Base-by-base conservation (phyloP, 2,113 vertebrate species). In the Steatornis caripensis region DNA sequence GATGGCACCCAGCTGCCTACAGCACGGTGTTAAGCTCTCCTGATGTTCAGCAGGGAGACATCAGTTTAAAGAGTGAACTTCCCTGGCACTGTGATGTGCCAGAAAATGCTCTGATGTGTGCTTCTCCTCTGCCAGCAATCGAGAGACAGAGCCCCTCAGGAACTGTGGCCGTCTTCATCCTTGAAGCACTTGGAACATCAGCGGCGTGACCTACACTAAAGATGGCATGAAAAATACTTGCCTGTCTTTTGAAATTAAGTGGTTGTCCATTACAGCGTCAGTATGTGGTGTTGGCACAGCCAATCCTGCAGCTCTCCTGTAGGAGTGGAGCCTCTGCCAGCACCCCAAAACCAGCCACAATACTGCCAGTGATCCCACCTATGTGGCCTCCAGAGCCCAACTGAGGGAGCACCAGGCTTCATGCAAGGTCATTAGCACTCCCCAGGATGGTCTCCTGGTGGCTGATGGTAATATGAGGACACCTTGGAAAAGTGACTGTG, bases 311-410 rank as follows among this genome's bases (percentile, higher is more conserved):
- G 2, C n/a, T 90, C 9, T 15, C 9, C 11, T 6, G n/a, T 34
- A 66, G 48, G 66, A 88, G 5, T 2, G 9, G 26, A 74, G 21
- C 30, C 32, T 81, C 23, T 26, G 45, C 27, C 1, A 10, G 20
- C 66, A 27, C 14, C 80, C 45, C 9, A 9, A 76, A 43, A 53
- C 20, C 65, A 41, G 37, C 37, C 54, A 29, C 36, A 12, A 10
- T 0, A 1, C 48, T 62, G 11, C 53, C 41, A 55, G 41, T 1
- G 2, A 15, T 54, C 14, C 37, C 10, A 45, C 16, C 21, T 0
- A 0, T 1, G 2, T 27, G 22, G 48, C 54, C 55, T 81, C 57
- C 39, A 36, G 51, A 64, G 19, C 55, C 20, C 49, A 22, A 4
- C 2, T 0, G 1, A 70, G 49, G 49, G n/a, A 43, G 20, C 1